Percentiles rank a stretch among this genome's conserved stretches.
Evolutionary conservation across 1,140 invertebrate species (phyloP).

Genomic region (Riptortus pedestris): DNA sequence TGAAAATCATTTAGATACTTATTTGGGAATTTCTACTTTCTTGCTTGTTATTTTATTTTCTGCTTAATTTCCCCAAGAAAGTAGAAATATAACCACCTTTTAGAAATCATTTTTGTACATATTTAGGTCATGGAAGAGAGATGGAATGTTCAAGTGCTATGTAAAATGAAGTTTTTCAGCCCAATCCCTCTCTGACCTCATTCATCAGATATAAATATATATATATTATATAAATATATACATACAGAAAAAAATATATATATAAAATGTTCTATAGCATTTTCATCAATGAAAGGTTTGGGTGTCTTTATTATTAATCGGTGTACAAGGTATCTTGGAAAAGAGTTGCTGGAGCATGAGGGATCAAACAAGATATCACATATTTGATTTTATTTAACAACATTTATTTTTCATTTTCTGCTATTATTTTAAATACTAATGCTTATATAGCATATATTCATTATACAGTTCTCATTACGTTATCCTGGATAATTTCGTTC

Average conservation of each 20-base stretch:
- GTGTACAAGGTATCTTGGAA: conserved; percentile 23
- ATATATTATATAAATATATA: conserved; percentile 18
- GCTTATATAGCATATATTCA: no score
- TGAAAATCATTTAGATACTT: conserved; percentile 13
- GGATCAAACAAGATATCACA: no score
- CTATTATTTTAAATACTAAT: no score
- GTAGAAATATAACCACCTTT: background rate
- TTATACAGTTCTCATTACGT: no score
- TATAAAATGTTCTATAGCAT: conserved; percentile 20
- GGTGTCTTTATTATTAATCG: conserved; percentile 19
- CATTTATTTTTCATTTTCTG: no score
- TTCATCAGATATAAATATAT: conserved; percentile 14
- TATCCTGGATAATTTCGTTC: no score
- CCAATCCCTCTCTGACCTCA: conserved; percentile 13
- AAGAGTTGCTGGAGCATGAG: conserved; percentile 7
- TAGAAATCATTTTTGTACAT: conserved; percentile 10
- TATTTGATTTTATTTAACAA: no score
- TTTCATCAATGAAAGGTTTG: conserved; percentile 19
- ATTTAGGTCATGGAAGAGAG: conserved; percentile 13
- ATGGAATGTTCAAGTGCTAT: conserved; percentile 9
- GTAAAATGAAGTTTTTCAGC: conserved; percentile 1
- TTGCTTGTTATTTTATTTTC: conserved; percentile 9
- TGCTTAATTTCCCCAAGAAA: conserved; percentile 7
- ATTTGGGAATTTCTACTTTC: background rate
- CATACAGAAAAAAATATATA: conserved; percentile 21